Conservation (phyloP, 2,797 vertebrate genomes). For the Gallinago solitaria region DNA sequence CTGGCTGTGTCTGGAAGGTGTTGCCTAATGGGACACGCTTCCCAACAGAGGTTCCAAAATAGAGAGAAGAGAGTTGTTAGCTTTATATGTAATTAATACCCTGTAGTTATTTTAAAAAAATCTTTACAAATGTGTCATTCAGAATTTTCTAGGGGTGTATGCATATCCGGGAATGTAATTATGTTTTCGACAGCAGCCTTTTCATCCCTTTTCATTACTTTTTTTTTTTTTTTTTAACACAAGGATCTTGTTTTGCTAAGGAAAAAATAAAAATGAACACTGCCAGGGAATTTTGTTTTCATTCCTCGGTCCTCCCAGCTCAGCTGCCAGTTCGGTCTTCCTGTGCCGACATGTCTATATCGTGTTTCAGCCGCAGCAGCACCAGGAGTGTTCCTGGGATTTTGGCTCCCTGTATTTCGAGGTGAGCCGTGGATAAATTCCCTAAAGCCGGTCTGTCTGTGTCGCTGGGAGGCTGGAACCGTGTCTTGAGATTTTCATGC, state of each 20-base stretch:
- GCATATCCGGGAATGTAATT: neutral
- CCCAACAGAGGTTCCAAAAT: neutral
- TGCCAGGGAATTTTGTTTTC: slow-evolving; percentile 50
- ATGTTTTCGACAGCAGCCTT: neutral
- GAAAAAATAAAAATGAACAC: neutral
- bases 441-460: neutral
- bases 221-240: neutral
- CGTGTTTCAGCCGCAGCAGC: neutral
- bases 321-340: neutral
- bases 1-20: neutral
- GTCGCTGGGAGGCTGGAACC: rapidly evolving
- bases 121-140: neutral
- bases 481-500: neutral
- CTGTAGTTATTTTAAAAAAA: neutral
- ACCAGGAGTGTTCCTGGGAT: neutral
- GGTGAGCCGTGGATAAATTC: neutral
- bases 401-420: neutral
- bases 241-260: neutral
- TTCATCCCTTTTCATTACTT: neutral
- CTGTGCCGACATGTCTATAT: slow-evolving; percentile 10
- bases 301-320: neutral
- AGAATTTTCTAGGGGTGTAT: neutral
- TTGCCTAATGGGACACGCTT: neutral
- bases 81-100: neutral
- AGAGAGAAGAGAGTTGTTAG: neutral